Evolutionary conservation across 2,888 invertebrate genomes (phyloP), one percentile per base, ranked within the genome.

Genomic region (Tridacna crocea): DNA sequence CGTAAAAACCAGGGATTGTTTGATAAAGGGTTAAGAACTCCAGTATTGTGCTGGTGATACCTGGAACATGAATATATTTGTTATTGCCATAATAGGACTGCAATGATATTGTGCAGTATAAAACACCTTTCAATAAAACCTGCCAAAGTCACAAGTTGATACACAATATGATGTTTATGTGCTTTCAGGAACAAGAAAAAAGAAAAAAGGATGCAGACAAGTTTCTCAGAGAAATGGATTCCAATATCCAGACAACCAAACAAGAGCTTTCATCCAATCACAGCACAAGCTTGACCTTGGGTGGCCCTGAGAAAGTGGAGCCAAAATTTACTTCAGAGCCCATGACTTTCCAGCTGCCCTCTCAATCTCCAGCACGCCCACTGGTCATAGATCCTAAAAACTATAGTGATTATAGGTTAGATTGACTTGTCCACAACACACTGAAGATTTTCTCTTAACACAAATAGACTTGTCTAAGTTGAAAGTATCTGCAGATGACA

Each of bases 341-440:
- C 75, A 77, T 81, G 77, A 87, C 84, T 76, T 83, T 87, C 15
- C 58, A 63, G 70, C 72, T 86, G 22, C 73, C 82, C 26, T 68
- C 83, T 55, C 77, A 77, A 61, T 63, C 77, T 58, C 79, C 77
- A 60, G 83, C 84, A 24, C 78, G 87, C 66, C 84, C 77, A 27
- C 79, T 89, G 13, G 46, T 87, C n/a, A 89, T 89, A 76, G 89
- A 89, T 63, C 87, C 89, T 46, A 84, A 86, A 68, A 89, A 89
- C 74, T 79, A 83, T 36, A 55, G n/a, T 2, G 83, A 79, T 27
- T 6, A 47, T 15, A 48, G 47, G 77, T 36, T 36, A 36, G 36
- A 36, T n/a, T n/a, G n/a, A n/a, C n/a, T n/a, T n/a, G n/a, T n/a
- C n/a, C n/a, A n/a, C n/a, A 36, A 36, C 36, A 36, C 8, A 8